These are phyloP conservation scores for Pollachius pollachius DNA, from an alignment of 2,113 vertebrate genomes.

Conservation along the genomic window DNA sequence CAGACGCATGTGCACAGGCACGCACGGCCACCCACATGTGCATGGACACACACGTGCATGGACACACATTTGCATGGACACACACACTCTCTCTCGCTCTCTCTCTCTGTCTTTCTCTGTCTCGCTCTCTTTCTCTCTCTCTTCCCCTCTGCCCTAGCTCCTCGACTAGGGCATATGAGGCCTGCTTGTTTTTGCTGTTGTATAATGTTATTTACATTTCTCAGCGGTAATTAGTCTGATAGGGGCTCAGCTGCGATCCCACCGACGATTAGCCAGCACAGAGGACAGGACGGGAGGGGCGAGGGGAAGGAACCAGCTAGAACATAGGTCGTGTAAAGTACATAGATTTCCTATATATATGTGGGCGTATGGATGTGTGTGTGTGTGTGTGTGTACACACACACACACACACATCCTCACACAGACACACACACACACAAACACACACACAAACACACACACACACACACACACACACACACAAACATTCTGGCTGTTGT, in stretches of 20 bases:
- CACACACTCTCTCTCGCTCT: background rate
- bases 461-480: no score
- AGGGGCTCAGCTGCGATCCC: conserved; percentile 84
- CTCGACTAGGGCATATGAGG: conserved; percentile 59
- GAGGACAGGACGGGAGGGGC: background rate
- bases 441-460: no score
- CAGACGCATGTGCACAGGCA: no score
- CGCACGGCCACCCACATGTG: background rate
- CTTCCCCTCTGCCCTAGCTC: background rate
- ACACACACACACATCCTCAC: no score
- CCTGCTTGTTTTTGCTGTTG: conserved; percentile 65
- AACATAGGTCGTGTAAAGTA: conserved; percentile 46
- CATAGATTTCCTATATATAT: conserved; percentile 6
- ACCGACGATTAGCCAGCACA: conserved; percentile 76
- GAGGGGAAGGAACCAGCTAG: conserved; percentile 16
- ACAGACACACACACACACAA: no score
- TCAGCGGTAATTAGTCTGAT: conserved; percentile 82
- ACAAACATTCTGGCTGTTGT: background rate
- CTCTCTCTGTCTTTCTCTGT: no score
- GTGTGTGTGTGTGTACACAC: conserved; percentile 1
- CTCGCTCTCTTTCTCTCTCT: no score
- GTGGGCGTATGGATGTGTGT: background rate
- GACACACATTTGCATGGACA: background rate
- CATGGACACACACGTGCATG: background rate
- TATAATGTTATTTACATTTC: conserved; percentile 85